Evolutionary conservation across 2,888 invertebrate species (phyloP), one percentile per base, ranked within the genome.

Genomic region (Serripes groenlandicus): DNA sequence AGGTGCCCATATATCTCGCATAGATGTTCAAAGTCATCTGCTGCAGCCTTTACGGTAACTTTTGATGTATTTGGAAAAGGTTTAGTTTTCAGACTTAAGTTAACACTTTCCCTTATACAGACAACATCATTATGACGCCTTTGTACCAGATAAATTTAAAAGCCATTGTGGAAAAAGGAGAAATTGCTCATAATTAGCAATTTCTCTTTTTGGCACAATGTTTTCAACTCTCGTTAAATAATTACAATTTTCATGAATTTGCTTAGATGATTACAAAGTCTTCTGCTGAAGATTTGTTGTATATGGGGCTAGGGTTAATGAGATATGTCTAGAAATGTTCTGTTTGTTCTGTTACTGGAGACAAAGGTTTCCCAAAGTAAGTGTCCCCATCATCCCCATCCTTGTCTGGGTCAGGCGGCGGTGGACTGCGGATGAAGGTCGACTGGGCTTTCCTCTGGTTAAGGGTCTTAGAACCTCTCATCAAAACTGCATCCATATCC

Each of bases 401-500:
- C 23, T 28, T 26, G 26, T 62, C 62, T 7, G 21, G 9, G n/a
- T n/a, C n/a, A n/a, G n/a, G n/a, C n/a, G n/a, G n/a, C 23, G 66
- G 28, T 11, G 66, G 21, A 21, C 35, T 34, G 30, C 79, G 81
- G 37, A 86, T 69, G 68, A 75, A 86, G 1, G 86, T 86, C 34
- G 86, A 86, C 77, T 83, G 72, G 26, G 86, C 80, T n/a, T 81
- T 56, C 11, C 86, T 58, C 3, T 80, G 80, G 52, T 26, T 69
- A 21, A 70, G 42, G 3, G 66, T 64, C 60, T 80, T 86, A 81
- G 73, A 80, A 78, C 73, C 75, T 62, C 86, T 79, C 78, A 78
- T 73, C 72, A 82, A 60, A 30, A 83, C 49, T 66, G 83, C 80
- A 49, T 83, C 86, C 72, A 81, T 58, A 58, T 81, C 81, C 86